These are phyloP conservation scores for Diplolepis rosae DNA, from an alignment of 2,888 invertebrate species.

Conservation along the genomic window DNA sequence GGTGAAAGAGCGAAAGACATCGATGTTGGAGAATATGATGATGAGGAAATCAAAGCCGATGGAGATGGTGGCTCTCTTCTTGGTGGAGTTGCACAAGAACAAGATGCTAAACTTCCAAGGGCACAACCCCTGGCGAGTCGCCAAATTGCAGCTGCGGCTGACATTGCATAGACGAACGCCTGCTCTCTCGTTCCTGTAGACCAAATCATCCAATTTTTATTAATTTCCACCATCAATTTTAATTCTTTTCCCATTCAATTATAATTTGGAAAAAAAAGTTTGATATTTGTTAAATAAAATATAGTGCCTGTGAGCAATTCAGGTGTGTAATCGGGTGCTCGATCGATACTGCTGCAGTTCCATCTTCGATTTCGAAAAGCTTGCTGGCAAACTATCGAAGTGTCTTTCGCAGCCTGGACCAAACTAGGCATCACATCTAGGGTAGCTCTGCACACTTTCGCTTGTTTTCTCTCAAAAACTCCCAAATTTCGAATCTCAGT, in stretches of 20 bases:
- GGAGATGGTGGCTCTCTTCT: conserved; percentile 76
- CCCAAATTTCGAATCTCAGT: conserved; percentile 73
- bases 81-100: conserved; percentile 86
- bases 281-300: neutral
- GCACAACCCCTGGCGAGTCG: conserved; percentile 86
- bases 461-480: conserved; percentile 79
- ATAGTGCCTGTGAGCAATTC: conserved; percentile 84
- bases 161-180: conserved; percentile 88
- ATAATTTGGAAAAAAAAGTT: too few species aligned
- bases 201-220: neutral
- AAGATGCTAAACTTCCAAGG: conserved; percentile 83
- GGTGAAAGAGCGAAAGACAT: conserved; percentile 60
- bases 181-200: conserved; percentile 87
- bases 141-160: conserved; percentile 86
- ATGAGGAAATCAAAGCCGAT: conserved; percentile 66
- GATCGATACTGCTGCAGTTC: conserved; percentile 87
- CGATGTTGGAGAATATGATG: conserved; percentile 61
- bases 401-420: conserved; percentile 82
- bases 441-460: conserved; percentile 80
- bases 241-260: neutral
- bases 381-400: conserved; percentile 82
- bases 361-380: conserved; percentile 84
- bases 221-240: neutral
- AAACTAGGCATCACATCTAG: conserved; percentile 84
- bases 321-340: conserved; percentile 83